A percentile compares a stretch with the other conserved stretches of the same genome.
These are phyloP conservation scores for Menura novaehollandiae DNA, from an alignment of 2,113 vertebrate species.

Conservation along the genomic window DNA sequence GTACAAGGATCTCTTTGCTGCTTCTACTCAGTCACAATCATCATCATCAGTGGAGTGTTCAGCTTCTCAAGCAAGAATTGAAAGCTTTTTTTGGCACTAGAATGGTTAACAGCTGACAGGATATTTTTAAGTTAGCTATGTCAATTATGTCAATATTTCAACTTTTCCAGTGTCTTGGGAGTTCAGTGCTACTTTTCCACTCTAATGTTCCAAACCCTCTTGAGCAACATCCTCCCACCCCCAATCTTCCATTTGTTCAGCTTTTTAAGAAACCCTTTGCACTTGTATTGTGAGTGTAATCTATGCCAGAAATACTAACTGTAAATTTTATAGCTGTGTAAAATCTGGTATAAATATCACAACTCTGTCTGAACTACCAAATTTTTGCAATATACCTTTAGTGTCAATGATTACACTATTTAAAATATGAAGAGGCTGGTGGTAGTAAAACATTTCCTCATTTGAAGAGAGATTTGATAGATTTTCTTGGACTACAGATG, in stretches of 20 bases:
- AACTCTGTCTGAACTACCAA: background rate
- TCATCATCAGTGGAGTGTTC: background rate
- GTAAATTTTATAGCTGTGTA: background rate
- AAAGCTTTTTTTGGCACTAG: background rate
- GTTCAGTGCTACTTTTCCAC: background rate
- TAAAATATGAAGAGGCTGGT: background rate
- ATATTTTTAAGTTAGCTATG: background rate
- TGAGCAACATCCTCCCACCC: background rate
- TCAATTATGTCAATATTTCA: background rate
- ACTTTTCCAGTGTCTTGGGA: background rate
- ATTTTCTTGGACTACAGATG: background rate
- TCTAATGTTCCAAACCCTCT: conserved; percentile 5
- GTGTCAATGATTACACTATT: background rate
- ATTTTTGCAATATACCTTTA: background rate
- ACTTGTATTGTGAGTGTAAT: background rate
- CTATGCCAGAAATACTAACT: background rate
- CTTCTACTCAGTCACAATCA: background rate
- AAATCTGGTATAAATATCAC: background rate
- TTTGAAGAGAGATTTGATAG: background rate
- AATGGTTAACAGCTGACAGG: background rate
- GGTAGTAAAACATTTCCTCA: background rate
- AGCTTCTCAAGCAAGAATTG: background rate
- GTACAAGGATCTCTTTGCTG: background rate
- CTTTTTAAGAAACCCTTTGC: conserved; percentile 54
- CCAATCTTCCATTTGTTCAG: background rate